Evolutionary conservation across 2,797 vertebrate genomes (phyloP), one percentile per base, ranked within the genome.

Genomic region (Ctenopoma kingsleyae): DNA sequence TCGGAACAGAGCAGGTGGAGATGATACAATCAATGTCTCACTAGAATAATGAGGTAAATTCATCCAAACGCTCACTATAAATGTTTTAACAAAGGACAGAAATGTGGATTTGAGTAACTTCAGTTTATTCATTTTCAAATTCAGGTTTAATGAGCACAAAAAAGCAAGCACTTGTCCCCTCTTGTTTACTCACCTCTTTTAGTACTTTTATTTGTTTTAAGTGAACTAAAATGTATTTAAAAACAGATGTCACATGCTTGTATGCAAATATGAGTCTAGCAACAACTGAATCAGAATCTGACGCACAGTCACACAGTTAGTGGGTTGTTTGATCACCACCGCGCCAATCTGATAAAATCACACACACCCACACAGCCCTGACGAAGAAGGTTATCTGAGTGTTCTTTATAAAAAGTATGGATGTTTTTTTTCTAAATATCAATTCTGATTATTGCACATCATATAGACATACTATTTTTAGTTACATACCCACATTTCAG

Each of bases 1-100:
- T 79, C 48, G 2, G 70, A 73, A 56, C 25, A 22, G 53, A 84
- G 70, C 81, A 87, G 83, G 80, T 83, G 76, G 84, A 71, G 70
- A 73, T 40, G 74, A 78, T 68, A 49, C 59, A 43, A 36, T 49
- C 57, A 2, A 41, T 2, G 73, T 83, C 85, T 82, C 85, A 19
- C 50, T 40, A 81, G 82, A 76, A 78, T 68, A 81, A 66, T 3
- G 25, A 70, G 66, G 46, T 76, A 81, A 84, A 81, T 12, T 67
- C 30, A 32, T 32, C 7, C 80, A 84, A 79, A 81, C 66, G 66
- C 53, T 84, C n/a, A 35, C 77, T 71, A 65, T 62, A 74, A 74
- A 81, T 41, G 59, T 66, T 40, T 72, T 25, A 43, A 81, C 72
- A 32, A 47, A 61, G 44, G 63, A 57, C 50, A 64, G 64, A 46